These are phyloP conservation scores for Sorex maritimensis DNA, from an alignment of 2,797 vertebrate genomes.

Conservation along the genomic window DNA sequence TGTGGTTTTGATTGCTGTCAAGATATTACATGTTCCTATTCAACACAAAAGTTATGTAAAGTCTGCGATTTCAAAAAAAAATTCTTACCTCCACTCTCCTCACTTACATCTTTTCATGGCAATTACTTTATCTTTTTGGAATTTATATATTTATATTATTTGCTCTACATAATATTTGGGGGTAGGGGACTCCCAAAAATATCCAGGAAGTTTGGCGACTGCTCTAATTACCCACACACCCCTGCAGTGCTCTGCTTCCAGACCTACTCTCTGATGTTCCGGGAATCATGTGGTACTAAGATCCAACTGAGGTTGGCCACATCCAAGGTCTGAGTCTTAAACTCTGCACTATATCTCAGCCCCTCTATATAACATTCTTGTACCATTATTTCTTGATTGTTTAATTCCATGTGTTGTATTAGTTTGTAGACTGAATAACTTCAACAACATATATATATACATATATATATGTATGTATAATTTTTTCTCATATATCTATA, in stretches of 20 bases:
- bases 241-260: too few species aligned
- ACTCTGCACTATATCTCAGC: too few species aligned
- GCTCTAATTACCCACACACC: too few species aligned
- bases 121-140: constrained; percentile 24
- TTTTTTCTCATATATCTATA: not conserved
- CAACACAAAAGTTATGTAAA: constrained; percentile 68
- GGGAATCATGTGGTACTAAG: too few species aligned
- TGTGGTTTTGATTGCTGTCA: constrained; percentile 62
- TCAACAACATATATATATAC: not conserved
- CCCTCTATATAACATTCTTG: not conserved
- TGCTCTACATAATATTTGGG: too few species aligned
- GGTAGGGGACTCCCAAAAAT: too few species aligned
- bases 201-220: too few species aligned
- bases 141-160: constrained; percentile 12
- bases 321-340: too few species aligned
- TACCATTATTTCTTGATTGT: not conserved
- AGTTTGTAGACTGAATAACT: not conserved
- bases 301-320: too few species aligned
- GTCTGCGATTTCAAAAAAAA: constrained; percentile 53
- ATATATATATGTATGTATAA: too few species aligned
- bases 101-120: constrained; percentile 31
- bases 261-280: too few species aligned
- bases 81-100: constrained; percentile 2
- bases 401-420: not conserved
- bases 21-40: constrained; percentile 43